Evolutionary conservation across 2,888 invertebrate species (phyloP), one percentile per base, ranked within the genome.

Genomic region (Troglohyphantes excavatus): DNA sequence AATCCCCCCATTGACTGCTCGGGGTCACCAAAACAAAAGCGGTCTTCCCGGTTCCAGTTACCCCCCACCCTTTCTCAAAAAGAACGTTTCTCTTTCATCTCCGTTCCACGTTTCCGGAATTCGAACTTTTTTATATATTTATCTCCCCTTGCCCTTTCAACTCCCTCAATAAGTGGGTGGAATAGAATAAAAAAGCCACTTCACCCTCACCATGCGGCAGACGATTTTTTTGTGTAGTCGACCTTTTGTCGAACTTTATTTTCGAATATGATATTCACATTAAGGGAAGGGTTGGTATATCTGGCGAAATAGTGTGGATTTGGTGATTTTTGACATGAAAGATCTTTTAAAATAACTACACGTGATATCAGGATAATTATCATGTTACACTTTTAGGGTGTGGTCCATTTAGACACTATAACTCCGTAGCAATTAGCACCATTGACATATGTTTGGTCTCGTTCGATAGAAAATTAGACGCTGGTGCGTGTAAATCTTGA

Each of bases 221-320:
- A 19, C 53, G 23, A 23, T 65, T 78, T 39, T 78, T 67, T 68
- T 53, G 13, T 9, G 7, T 17, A 43, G 6, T 19, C 13, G 79
- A 68, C 68, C 67, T 33, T 81, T 68, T 65, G 63, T 63, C 23
- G 63, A 63, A 63, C 72, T 70, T 61, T 76, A 73, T 86, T 86
- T 70, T 61, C 78, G 79, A 72, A 63, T 86, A 79, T 79, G 78
- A 79, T 79, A 79, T 86, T 85, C 85, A 23, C 70, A 63, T 86
- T 78, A 63, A 59, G 59, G 33, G 23, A 9, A 39, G 39, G 43
- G 78, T 21, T 26, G 78, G 23, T 65, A 65, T 65, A 26, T 43
- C 21, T 27, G 26, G 5, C 23, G 26, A 79, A 43, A 79, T 63
- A 65, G 7, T 17, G 13, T 17, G 39, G 26, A n/a, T n/a, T 33